Conservation (phyloP, 2,888 invertebrate genomes). For the Lacanobia wlatinum region DNA sequence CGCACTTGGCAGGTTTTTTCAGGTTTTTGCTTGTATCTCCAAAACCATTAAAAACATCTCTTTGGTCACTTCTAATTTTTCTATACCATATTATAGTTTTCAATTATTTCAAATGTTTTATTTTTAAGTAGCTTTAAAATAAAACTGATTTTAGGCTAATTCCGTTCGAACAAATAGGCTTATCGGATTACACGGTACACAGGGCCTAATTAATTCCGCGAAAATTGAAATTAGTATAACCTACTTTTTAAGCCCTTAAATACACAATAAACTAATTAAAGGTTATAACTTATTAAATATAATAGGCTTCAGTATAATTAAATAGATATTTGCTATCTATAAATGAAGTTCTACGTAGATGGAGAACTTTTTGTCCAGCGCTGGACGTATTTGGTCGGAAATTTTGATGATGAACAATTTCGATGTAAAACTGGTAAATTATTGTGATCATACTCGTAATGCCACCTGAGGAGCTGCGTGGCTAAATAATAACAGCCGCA, state of each 20-base stretch:
- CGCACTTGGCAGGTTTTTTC: too few relatives aligned
- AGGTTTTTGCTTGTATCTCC: too few relatives aligned
- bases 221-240: conserved; percentile 16
- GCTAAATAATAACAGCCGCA: too few relatives aligned
- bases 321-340: neutral
- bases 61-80: too few relatives aligned
- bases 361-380: neutral
- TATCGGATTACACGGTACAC: conserved; percentile 25
- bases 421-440: neutral
- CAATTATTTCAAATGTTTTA: too few relatives aligned
- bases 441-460: neutral
- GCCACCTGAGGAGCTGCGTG: neutral
- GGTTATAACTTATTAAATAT: neutral
- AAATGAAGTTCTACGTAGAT: neutral
- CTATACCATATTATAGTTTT: too few relatives aligned
- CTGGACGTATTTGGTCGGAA: neutral
- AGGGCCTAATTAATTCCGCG: conserved; percentile 24
- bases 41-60: too few relatives aligned
- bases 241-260: conserved; percentile 4
- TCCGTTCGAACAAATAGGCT: conserved; percentile 14
- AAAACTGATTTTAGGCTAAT: neutral
- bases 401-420: neutral
- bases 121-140: conserved; percentile 1
- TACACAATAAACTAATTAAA: conserved; percentile 10
- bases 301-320: neutral